phyloP scores from a whole-genome alignment of 2,888 invertebrate species.

The Choristoneura rosaceana region DNA sequence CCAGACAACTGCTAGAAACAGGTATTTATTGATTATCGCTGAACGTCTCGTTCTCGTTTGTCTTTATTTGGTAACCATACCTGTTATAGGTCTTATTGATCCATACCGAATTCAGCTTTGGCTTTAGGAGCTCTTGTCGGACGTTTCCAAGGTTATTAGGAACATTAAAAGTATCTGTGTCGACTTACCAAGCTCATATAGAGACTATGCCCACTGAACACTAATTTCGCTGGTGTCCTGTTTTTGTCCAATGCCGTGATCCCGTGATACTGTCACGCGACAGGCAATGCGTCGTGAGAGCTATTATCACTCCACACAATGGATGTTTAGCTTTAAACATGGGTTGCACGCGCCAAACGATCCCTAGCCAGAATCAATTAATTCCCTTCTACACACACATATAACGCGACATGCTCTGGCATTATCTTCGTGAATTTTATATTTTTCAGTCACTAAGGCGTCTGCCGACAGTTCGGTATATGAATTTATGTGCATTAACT shows the following conservation, averaged over 20 bases:
- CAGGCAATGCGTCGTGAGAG: slow-evolving; percentile 50
- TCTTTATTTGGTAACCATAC: not conserved
- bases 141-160: not conserved
- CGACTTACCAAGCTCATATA: not conserved
- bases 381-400: slow-evolving; percentile 50
- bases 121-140: not conserved
- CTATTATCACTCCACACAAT: slow-evolving; percentile 58
- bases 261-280: slow-evolving; percentile 53
- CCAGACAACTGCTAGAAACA: not conserved
- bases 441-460: slow-evolving; percentile 26
- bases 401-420: slow-evolving; percentile 40
- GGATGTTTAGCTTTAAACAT: slow-evolving; percentile 55
- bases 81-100: not conserved
- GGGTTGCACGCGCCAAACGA: slow-evolving; percentile 46
- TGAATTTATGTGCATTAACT: slow-evolving; percentile 15
- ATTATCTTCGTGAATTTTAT: slow-evolving; percentile 46
- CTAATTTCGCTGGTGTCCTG: not conserved
- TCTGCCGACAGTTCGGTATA: slow-evolving; percentile 9
- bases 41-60: not conserved
- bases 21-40: not conserved
- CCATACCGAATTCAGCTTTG: not conserved
- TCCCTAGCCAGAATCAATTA: slow-evolving; percentile 55
- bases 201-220: not conserved
- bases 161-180: not conserved
- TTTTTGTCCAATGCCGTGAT: slow-evolving; percentile 13